Evolutionary conservation across 2,797 vertebrate species (phyloP), one percentile per base, ranked within the genome.

Genomic region (Hozukius guyotensis): DNA sequence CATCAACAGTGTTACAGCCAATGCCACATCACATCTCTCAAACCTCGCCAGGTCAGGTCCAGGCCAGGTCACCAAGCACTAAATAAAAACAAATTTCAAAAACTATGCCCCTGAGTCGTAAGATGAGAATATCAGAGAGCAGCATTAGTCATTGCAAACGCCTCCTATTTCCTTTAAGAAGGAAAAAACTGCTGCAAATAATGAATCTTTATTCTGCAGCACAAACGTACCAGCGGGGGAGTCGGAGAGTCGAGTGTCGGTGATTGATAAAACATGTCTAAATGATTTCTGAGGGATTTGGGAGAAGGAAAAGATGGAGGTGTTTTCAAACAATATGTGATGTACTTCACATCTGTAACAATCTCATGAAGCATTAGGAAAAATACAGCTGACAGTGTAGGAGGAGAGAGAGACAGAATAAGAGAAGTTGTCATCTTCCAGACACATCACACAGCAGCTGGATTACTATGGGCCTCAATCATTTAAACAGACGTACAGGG

Each of bases 261-360:
- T 66, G 68, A 92, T 80, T 49, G 82, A 42, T 83, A 79, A 72
- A 87, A 49, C 74, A 77, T 64, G 63, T 74, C 52, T 52, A 6
- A 68, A 76, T 42, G 75, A 80, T 75, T 65, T 82, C 77, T 42
- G 57, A 55, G 82, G 88, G 88, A 83, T 79, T 77, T 72, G 34
- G 68, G 31, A 27, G 49, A 75, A 63, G 76, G 61, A 76, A 74
- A 80, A 81, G 42, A 77, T 38, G 82, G 86, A 87, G 86, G 89
- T 70, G 78, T 80, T 92, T 86, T 80, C 2, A 29, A 81, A 75
- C 82, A 80, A 68, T 59, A 77, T 78, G 77, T 84, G 87, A 93
- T 90, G 90, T 75, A 74, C 16, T 86, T 82, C 84, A 87, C 87
- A 91, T 84, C 81, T 27, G 75, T 46, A 70, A 79, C 64, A 77